Conservation (phyloP, 1,140 invertebrate genomes). For the Eufriesea mexicana region DNA sequence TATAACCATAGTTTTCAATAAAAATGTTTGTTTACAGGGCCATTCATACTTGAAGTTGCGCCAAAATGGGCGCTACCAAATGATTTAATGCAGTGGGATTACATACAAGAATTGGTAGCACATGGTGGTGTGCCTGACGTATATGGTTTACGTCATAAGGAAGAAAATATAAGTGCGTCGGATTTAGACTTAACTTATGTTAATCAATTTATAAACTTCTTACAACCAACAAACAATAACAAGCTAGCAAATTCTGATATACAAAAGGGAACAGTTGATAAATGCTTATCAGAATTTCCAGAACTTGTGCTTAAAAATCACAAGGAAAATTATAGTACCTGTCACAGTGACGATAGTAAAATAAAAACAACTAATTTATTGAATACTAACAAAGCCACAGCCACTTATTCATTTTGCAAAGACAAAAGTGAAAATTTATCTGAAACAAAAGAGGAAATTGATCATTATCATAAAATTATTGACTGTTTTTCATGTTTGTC, state of each 20-base stretch:
- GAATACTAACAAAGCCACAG: conserved; percentile 12
- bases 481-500: conserved; percentile 23
- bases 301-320: conserved; percentile 16
- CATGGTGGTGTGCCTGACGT: conserved; percentile 51
- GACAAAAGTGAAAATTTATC: conserved; percentile 25
- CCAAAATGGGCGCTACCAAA: conserved; percentile 77
- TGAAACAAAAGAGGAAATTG: conserved; percentile 9
- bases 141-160: conserved; percentile 38
- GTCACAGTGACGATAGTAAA: conserved; percentile 24
- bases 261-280: conserved; percentile 16
- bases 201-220: conserved; percentile 43
- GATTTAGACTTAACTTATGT: conserved; percentile 39
- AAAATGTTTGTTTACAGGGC: conserved; percentile 68
- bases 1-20: neutral
- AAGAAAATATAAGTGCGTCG: conserved; percentile 44
- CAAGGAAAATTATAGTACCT: conserved; percentile 42
- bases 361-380: conserved; percentile 32
- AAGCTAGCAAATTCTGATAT: conserved; percentile 41
- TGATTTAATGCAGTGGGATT: conserved; percentile 68
- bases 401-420: neutral
- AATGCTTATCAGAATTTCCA: conserved; percentile 35
- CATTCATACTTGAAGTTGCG: conserved; percentile 72
- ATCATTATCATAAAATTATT: conserved; percentile 14
- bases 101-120: conserved; percentile 73
- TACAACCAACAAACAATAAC: conserved; percentile 21